phyloP scores from a whole-genome alignment of 1,140 invertebrate species.

The Drosophila pruinosa region DNA sequence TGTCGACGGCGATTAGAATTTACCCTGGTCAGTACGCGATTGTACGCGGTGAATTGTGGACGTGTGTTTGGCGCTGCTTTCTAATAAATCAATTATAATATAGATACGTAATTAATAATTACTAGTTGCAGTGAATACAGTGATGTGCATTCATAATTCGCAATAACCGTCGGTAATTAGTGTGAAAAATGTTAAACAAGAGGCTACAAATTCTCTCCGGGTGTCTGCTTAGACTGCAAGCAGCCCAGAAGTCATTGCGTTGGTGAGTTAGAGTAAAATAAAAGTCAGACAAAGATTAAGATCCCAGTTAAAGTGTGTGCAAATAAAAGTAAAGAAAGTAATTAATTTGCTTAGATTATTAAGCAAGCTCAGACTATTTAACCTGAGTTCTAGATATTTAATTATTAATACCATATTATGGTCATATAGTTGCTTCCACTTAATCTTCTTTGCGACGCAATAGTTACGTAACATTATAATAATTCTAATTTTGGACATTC shows the following conservation, averaged over 20 bases:
- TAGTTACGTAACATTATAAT: conserved; percentile 11
- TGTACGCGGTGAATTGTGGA: conserved; percentile 32
- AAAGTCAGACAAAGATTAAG: conserved; percentile 2
- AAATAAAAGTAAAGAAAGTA: not conserved
- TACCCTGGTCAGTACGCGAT: conserved; percentile 29
- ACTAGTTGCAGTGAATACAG: not conserved
- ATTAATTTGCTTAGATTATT: not conserved
- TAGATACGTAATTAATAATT: not conserved
- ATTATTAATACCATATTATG: not conserved
- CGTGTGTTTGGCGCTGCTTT: conserved; percentile 8
- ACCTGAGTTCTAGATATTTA: not conserved
- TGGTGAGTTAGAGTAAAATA: conserved; percentile 39
- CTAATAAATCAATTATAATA: not conserved
- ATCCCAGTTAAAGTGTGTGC: not conserved
- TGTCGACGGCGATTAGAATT: not conserved
- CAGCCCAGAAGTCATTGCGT: conserved; percentile 18
- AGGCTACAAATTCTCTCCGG: conserved; percentile 48
- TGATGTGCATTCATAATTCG: not conserved
- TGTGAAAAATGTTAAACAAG: conserved; percentile 46
- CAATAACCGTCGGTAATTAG: no score
- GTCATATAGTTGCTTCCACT: not conserved
- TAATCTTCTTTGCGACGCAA: not conserved
- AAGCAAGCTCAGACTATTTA: not conserved
- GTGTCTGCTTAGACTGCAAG: conserved; percentile 26
- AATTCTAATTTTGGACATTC: not conserved